Percentiles rank a stretch among this genome's conserved stretches.
phyloP scores from a whole-genome alignment of 2,113 vertebrate genomes.

The Geothlypis trichas region DNA sequence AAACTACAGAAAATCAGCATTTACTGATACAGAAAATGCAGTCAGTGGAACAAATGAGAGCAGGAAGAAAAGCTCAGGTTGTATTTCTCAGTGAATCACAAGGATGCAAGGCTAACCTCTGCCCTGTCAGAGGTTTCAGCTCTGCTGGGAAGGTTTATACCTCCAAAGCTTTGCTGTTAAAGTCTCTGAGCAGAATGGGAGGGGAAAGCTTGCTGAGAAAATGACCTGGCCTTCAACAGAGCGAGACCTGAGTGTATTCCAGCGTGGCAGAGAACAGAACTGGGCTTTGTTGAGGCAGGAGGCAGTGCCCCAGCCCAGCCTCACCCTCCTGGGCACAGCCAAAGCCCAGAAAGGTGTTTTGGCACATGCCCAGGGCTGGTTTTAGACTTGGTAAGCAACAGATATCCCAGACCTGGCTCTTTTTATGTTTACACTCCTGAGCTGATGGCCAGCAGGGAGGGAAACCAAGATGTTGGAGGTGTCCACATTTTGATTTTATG shows the following conservation, averaged over 20 bases:
- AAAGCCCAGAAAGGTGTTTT: neutral
- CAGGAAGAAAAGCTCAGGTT: neutral
- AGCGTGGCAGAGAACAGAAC: neutral
- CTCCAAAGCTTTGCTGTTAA: neutral
- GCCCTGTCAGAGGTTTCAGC: neutral
- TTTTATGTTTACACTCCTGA: neutral
- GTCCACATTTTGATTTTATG: neutral
- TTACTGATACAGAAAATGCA: neutral
- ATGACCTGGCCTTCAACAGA: neutral
- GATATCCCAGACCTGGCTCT: neutral
- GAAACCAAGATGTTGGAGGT: accelerated
- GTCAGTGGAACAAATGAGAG: neutral
- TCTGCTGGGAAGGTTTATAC: neutral
- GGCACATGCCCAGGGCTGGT: neutral
- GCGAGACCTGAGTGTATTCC: neutral
- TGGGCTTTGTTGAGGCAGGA: neutral
- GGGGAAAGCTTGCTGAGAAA: neutral
- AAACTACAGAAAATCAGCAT: neutral
- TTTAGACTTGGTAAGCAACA: neutral
- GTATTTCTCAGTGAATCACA: neutral
- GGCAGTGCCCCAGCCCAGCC: neutral
- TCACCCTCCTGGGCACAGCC: neutral
- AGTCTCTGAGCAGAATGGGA: neutral
- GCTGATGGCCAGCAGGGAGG: neutral
- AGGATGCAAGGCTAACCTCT: neutral